Evolutionary conservation across 2,888 invertebrate genomes (phyloP), one percentile per base, ranked within the genome.

Genomic region (Nebria salina): DNA sequence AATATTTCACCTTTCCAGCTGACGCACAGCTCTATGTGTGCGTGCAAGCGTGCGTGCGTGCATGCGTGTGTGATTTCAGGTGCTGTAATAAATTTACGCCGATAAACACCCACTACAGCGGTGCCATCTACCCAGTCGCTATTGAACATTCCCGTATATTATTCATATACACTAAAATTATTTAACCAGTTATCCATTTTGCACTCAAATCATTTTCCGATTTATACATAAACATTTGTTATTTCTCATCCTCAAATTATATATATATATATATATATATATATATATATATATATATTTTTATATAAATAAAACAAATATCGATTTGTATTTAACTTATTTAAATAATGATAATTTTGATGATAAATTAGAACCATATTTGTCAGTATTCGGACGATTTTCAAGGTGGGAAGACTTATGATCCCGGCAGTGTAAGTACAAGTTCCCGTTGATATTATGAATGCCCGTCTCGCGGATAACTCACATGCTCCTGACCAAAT

Each of bases 1-100:
- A 54, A 54, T 54, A 54, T 54, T 54, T 54, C 54, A 54, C 54
- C 54, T 54, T 54, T 54, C 54, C 54, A 54, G 54, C 54, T 54
- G 54, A 54, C 54, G 54, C 54, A 54, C 54, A 11, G 54, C 8
- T 54, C 54, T 54, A 8, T 54, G 54, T 8, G 54, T 54, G 54
- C 8, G 54, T 54, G 54, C 20, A 20, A 20, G 20, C 20, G 20
- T 20, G 20, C 20, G 20, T 20, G 20, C 20, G 20, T 20, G 20
- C 20, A 20, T 54, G 54, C 54, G 54, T 54, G 54, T 54, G 54
- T 54, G 54, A 54, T 54, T 54, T 54, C 54, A 54, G 54, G 54
- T 54, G 54, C 7, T 54, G 54, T 13, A 54, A 54, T 54, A 54
- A 54, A 54, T 54, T 54, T 54, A 54, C 54, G 54, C 54, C 54